Evolutionary conservation across 2,888 invertebrate species (phyloP).

Genomic region (Deroplatys truncata): DNA sequence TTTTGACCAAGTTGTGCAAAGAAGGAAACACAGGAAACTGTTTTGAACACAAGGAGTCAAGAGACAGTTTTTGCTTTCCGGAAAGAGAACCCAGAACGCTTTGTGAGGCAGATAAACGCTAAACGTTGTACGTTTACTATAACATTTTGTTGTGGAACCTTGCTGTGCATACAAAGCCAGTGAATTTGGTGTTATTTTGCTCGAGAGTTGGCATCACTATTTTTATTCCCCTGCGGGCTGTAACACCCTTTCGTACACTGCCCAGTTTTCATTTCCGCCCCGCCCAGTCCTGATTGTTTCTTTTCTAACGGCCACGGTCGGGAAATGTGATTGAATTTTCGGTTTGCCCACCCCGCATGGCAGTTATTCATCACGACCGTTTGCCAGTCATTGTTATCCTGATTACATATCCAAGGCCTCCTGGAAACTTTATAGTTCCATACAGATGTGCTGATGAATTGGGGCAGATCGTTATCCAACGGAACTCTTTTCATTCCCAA

Average conservation of each 20-base stretch:
- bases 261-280: background rate
- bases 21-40: no score
- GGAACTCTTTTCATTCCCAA: background rate
- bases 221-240: background rate
- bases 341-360: background rate
- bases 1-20: no score
- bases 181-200: background rate
- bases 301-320: background rate
- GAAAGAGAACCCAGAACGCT: no score
- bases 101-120: no score
- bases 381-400: background rate
- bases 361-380: background rate
- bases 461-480: background rate
- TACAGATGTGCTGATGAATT: background rate
- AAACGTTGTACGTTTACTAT: background rate
- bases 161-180: background rate
- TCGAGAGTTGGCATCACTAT: background rate
- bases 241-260: background rate
- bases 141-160: background rate
- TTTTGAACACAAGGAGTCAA: no score
- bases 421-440: background rate
- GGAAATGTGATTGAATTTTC: conserved; percentile 3
- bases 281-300: background rate
- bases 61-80: no score
- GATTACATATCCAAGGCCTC: background rate